A percentile compares a stretch with the other conserved stretches of the same genome.
These are phyloP conservation scores for Listronotus oregonensis DNA, from an alignment of 1,140 invertebrate genomes.

Conservation along the genomic window DNA sequence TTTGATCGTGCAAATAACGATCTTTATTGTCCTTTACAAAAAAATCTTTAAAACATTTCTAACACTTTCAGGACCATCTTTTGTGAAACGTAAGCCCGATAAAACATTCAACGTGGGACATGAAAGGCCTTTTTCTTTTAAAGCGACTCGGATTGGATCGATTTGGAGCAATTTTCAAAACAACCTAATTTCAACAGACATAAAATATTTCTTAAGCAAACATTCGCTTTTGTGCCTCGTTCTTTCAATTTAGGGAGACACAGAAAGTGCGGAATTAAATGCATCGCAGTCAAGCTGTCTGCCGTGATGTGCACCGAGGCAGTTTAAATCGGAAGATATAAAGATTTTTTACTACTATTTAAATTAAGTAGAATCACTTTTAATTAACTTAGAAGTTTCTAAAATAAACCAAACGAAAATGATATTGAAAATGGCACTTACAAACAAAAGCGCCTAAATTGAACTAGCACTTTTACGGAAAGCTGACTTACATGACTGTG, in stretches of 20 bases:
- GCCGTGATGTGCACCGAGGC: no score
- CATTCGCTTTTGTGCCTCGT: conserved; percentile 7
- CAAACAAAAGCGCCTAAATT: no score
- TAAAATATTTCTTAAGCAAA: conserved; percentile 26
- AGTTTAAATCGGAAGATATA: no score
- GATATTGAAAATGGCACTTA: no score
- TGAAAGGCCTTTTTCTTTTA: conserved; percentile 7
- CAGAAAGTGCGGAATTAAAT: conserved; percentile 10
- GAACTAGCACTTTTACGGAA: no score
- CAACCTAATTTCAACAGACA: conserved; percentile 16
- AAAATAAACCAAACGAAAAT: no score
- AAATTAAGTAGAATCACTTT: no score
- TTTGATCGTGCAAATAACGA: not conserved
- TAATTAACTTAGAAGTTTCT: no score
- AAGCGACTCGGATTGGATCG: conserved; percentile 11
- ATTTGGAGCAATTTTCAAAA: conserved; percentile 15
- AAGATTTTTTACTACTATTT: no score
- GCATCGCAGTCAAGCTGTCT: not conserved
- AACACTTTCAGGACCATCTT: not conserved
- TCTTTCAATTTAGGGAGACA: conserved; percentile 14
- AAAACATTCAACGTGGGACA: conserved; percentile 3
- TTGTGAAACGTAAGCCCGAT: not conserved
- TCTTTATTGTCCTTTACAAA: not conserved
- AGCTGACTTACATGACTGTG: no score
- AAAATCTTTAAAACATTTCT: not conserved